These are phyloP conservation scores for Tenthredo scrophulariae DNA, from an alignment of 2,888 invertebrate species.

Conservation along the genomic window DNA sequence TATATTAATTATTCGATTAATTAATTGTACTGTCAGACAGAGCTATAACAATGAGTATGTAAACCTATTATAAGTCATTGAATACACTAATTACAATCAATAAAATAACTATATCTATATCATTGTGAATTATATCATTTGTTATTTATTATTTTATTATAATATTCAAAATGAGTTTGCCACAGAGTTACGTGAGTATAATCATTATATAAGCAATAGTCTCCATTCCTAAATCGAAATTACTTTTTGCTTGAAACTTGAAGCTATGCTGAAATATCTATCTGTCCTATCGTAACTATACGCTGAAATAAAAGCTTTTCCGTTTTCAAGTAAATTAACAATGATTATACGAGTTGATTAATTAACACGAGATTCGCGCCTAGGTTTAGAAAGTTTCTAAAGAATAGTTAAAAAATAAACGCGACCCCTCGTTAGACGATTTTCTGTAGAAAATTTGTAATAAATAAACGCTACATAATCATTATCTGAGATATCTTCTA, in stretches of 20 bases:
- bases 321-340: not conserved
- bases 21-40: conserved; percentile 35
- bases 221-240: not conserved
- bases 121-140: not conserved
- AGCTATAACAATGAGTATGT: conserved; percentile 19
- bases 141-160: not conserved
- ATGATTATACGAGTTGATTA: too few relatives aligned
- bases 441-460: not conserved
- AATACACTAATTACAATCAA: conserved; percentile 39
- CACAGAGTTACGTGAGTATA: not conserved
- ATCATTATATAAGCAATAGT: not conserved
- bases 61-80: conserved; percentile 32
- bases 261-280: not conserved
- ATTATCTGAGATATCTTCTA: not conserved
- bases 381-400: not conserved
- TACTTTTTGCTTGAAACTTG: not conserved
- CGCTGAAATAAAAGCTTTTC: not conserved
- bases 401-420: not conserved
- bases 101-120: conserved; percentile 40
- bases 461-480: not conserved
- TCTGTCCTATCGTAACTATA: not conserved
- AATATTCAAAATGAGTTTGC: not conserved
- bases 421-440: not conserved
- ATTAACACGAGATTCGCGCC: not conserved
- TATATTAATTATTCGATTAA: conserved; percentile 7